phyloP scores from a whole-genome alignment of 2,113 vertebrate species.

The Aviceda subcristata region DNA sequence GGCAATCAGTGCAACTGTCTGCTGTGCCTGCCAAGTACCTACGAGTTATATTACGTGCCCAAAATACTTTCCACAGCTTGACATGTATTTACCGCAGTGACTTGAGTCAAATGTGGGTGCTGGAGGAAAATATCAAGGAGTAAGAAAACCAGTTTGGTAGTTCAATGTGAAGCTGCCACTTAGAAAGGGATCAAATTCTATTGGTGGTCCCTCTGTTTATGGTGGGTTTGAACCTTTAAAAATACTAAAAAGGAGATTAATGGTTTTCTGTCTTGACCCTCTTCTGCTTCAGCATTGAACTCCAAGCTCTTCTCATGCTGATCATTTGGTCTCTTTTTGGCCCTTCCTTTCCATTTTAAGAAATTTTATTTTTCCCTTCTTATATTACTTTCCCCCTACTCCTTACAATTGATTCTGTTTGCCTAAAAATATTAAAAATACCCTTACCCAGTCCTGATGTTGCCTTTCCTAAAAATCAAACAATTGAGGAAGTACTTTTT shows the following conservation, averaged over 20 bases:
- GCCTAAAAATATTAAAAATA: background rate
- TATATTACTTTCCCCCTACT: background rate
- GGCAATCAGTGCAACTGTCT: background rate
- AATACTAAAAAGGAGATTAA: background rate
- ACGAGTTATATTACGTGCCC: background rate
- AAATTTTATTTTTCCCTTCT: background rate
- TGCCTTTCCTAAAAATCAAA: background rate
- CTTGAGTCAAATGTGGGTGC: background rate
- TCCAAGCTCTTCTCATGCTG: background rate
- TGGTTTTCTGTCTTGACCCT: background rate
- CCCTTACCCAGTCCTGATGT: background rate
- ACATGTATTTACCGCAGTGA: background rate
- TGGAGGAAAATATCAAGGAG: background rate
- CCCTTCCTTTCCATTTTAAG: background rate
- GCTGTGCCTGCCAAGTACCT: background rate
- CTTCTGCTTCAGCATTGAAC: background rate
- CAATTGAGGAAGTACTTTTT: background rate
- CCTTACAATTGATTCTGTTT: background rate
- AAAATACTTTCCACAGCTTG: background rate
- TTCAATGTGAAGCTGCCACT: background rate
- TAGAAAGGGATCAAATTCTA: background rate
- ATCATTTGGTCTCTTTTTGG: background rate
- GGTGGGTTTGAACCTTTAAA: background rate
- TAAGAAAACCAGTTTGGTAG: background rate
- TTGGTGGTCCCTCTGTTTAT: background rate